Percentiles rank a stretch among this genome's conserved stretches.
phyloP scores from a whole-genome alignment of 2,113 vertebrate species.

The Anser brachyrhynchus region DNA sequence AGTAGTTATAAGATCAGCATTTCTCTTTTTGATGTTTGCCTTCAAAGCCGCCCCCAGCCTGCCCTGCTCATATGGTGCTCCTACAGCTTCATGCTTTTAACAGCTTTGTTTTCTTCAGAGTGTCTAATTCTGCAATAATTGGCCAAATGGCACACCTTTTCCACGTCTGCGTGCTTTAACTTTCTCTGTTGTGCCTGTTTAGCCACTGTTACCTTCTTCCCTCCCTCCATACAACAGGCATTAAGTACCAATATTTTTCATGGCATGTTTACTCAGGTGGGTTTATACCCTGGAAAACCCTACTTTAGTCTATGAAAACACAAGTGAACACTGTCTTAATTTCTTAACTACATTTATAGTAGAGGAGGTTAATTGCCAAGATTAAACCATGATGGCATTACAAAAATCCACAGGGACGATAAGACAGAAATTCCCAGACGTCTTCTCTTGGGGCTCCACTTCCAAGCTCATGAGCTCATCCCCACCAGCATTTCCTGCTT shows the following conservation, averaged over 20 bases:
- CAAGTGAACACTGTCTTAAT: background rate
- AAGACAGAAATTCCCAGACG: conserved; percentile 29
- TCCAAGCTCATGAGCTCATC: conserved; percentile 33
- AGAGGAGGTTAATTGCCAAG: conserved; percentile 8
- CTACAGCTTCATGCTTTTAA: background rate
- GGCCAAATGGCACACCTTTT: background rate
- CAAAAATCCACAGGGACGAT: background rate
- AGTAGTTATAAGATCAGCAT: background rate
- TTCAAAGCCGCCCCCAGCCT: background rate
- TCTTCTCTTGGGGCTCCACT: background rate
- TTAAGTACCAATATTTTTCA: background rate
- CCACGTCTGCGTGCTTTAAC: background rate
- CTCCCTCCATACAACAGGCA: background rate
- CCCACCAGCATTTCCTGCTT: background rate
- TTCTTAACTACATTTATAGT: background rate
- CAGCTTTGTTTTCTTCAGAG: conserved; percentile 5
- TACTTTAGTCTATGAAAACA: background rate
- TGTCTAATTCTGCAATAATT: background rate
- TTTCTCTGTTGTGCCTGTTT: background rate
- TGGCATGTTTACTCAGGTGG: background rate
- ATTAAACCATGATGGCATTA: conserved; percentile 5
- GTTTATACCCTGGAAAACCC: background rate
- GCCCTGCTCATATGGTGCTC: background rate
- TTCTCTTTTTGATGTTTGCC: background rate
- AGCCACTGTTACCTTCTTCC: background rate